Evolutionary conservation across 1,140 invertebrate genomes (phyloP), one percentile per base, ranked within the genome.

Genomic region (Pogonus chalceus): DNA sequence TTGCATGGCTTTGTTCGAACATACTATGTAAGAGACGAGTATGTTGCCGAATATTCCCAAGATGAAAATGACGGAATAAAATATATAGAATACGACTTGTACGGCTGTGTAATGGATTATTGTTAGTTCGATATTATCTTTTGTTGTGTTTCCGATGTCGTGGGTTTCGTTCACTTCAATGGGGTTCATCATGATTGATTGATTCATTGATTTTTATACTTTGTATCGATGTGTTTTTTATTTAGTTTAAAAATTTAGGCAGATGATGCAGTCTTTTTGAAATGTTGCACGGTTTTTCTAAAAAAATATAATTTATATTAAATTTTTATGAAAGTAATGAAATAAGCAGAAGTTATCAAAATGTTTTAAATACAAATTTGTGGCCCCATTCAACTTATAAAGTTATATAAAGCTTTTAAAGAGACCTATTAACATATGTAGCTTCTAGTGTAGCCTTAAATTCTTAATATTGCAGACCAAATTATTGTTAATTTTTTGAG

Each of bases 1-100:
- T 68, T 95, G 93, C 94, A 98, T 97, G 39, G 87, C 81, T 37
- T 83, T 83, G 67, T 96, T 96, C 4, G 87, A 78, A 1, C 85
- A 78, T 0, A 98, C 92, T 1, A 95, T 90, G 69, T 87, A 92
- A 62, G 88, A 89, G 21, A 98, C 94, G 2, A 98, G 72, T 0
- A 85, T 82, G 69, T 98, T 98, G 1, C 95, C 95, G 59, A 87
- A 87, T 0, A 96, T 72, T 3, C 93, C 92, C 21, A 94, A 72
- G 0, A 87, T 68, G 66, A 96, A 96, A 43, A 95, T 92, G 0
- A 82, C 77, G 1, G 78, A 72, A 68, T 97, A 97, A 2, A 92
- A 72, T 7, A 87, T 68, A 57, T 84, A 89, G 70, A 96, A 92
- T n/a, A 88, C 71, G 2, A 81, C 77, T 68, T 89, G 85, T 37